Base-by-base conservation (phyloP, 2,797 vertebrate species). In the Mormyrops attenuatus region DNA sequence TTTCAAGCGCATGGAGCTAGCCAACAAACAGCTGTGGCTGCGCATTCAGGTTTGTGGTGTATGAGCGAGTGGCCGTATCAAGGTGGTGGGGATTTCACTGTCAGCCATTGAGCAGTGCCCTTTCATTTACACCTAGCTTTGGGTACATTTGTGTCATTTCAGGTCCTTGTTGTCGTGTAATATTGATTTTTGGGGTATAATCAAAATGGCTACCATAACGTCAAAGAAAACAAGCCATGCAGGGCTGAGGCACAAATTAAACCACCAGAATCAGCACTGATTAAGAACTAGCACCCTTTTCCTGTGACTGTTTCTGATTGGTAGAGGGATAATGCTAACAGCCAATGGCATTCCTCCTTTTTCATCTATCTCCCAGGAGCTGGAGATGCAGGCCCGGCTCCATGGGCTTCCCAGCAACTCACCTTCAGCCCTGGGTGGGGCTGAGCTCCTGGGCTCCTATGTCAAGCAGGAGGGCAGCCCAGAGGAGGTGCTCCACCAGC, bases 311-410 rank as follows among this genome's bases (percentile, higher is more conserved):
- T 47, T 82, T 88, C 52, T 88, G 53, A 53, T 85, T 85, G 84
- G 49, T 85, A 22, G 22, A 5, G 22, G 84, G 13, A 11, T 11
- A 52, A 1, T 11, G n/a, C 49, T 53, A 26, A 30, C 50, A 53
- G 13, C 84, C 84, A 85, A 15, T 85, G 22, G 34, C 49, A 47
- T 85, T 26, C 49, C 15, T 85, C 38, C 77, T 89, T 22, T 13
- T 17, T 87, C 30, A 73, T 38, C 66, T 0, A 38, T 73, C 11
- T 52, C 87, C 26, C 94, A 99, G 99, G 98, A 99, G 95, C 92
- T 99, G 94, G 99, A 99, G 95, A 99, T 98, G 97, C 99, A 99
- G 94, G 98, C 99, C 0, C 97, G 94, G 0, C 91, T 98, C 89
- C 98, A 99, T 0, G 98, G 99, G 66, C 96, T 99, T 82, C 97